Percentiles rank a stretch among this genome's conserved stretches.
Evolutionary conservation across 2,888 invertebrate genomes (phyloP).

Genomic region (Craniophora ligustri): DNA sequence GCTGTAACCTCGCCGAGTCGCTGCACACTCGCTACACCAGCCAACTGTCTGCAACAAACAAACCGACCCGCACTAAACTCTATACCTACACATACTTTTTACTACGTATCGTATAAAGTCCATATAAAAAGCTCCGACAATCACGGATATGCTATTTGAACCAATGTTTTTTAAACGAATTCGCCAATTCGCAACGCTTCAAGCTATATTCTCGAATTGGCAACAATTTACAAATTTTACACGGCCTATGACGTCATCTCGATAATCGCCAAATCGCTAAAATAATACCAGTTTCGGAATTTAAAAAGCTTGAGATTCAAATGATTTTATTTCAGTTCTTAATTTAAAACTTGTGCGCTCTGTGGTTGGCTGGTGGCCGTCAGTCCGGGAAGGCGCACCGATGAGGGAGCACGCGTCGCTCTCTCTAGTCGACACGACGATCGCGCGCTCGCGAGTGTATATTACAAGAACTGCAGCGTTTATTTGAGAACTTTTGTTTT

Average conservation of each 20-base stretch:
- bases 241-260: constrained; percentile 61
- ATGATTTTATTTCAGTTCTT: constrained; percentile 77
- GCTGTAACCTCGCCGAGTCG: constrained; percentile 26
- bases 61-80: constrained; percentile 25
- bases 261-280: constrained; percentile 64
- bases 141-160: constrained; percentile 48
- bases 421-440: constrained; percentile 64
- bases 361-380: constrained; percentile 58
- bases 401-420: constrained; percentile 79
- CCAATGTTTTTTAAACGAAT: constrained; percentile 49
- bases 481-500: constrained; percentile 65
- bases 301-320: constrained; percentile 60
- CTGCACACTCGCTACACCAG: constrained; percentile 15
- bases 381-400: constrained; percentile 83
- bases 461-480: constrained; percentile 64
- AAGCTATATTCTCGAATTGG: constrained; percentile 44
- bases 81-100: constrained; percentile 44
- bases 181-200: constrained; percentile 46
- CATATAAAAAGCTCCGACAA: constrained; percentile 54
- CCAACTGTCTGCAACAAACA: constrained; percentile 29
- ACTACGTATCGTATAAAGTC: constrained; percentile 47
- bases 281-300: constrained; percentile 68
- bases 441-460: constrained; percentile 79
- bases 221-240: constrained; percentile 53
- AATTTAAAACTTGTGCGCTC: constrained; percentile 71